These are phyloP conservation scores for Oxyteleia sp. DNA, from an alignment of 2,888 invertebrate genomes.

Conservation along the genomic window DNA sequence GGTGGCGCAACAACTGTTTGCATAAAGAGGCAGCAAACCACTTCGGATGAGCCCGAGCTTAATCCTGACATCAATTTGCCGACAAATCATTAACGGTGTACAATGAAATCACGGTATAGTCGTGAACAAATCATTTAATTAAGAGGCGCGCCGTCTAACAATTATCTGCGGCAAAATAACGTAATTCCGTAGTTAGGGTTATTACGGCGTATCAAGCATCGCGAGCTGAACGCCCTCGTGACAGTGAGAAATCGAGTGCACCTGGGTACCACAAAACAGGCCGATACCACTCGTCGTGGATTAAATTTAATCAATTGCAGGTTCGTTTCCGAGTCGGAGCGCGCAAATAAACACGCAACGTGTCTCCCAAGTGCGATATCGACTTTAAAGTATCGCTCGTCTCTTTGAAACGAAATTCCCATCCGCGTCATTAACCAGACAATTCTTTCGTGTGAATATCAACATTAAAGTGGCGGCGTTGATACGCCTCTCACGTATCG, in stretches of 20 bases:
- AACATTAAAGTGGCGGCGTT: slow-evolving; percentile 38
- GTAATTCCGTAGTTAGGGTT: slow-evolving; percentile 28
- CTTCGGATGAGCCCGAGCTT: slow-evolving; percentile 18
- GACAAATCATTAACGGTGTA: slow-evolving; percentile 37
- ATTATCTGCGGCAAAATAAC: slow-evolving; percentile 49
- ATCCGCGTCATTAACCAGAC: slow-evolving; percentile 33
- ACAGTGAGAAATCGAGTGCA: not conserved
- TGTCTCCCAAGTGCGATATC: slow-evolving; percentile 25
- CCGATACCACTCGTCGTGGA: not conserved
- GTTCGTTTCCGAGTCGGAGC: not conserved
- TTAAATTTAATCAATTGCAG: slow-evolving; percentile 36
- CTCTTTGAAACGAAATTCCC: slow-evolving; percentile 27
- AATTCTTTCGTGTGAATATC: slow-evolving; percentile 38
- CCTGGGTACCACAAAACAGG: not conserved
- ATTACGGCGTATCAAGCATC: slow-evolving; percentile 5
- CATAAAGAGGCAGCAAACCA: slow-evolving; percentile 15
- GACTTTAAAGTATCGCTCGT: slow-evolving; percentile 25
- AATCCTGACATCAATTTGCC: slow-evolving; percentile 22
- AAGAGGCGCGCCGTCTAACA: slow-evolving; percentile 28
- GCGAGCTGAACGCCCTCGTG: not conserved
- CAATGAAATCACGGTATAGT: slow-evolving; percentile 10
- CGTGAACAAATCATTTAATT: slow-evolving; percentile 45
- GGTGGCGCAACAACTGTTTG: slow-evolving; percentile 54
- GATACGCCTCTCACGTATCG: slow-evolving; percentile 39
- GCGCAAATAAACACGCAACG: slow-evolving; percentile 14